Conservation (phyloP, 2,888 invertebrate genomes). For the Agriotes lineatus region DNA sequence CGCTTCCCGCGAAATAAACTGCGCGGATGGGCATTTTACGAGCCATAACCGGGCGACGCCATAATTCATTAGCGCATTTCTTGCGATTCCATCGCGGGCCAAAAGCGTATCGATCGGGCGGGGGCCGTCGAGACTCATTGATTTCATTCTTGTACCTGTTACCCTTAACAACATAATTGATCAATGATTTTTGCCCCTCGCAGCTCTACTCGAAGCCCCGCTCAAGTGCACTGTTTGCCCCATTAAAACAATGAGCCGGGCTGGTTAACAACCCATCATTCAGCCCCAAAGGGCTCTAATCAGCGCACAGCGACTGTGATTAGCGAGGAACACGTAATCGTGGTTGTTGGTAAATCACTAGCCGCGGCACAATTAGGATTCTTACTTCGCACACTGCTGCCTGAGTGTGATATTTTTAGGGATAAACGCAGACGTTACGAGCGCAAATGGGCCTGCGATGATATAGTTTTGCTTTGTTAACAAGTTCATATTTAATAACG, state of each 20-base stretch:
- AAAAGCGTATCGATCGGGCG: constrained; percentile 25
- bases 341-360: constrained; percentile 17
- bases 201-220: constrained; percentile 8
- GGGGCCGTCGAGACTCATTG: constrained; percentile 40
- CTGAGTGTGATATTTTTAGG: not conserved
- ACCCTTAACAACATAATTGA: constrained; percentile 50
- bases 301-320: constrained; percentile 1
- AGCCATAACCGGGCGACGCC: constrained; percentile 28
- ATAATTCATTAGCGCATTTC: constrained; percentile 25
- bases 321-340: constrained; percentile 14
- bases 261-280: constrained; percentile 23
- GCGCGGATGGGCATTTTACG: constrained; percentile 33
- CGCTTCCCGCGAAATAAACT: constrained; percentile 35
- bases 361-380: not conserved
- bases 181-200: constrained; percentile 43
- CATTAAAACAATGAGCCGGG: constrained; percentile 22
- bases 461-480: too few species aligned
- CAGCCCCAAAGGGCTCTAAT: constrained; percentile 22
- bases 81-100: constrained; percentile 9
- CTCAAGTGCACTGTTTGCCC: constrained; percentile 9
- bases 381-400: not conserved
- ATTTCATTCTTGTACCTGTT: constrained; percentile 47
- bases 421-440: too few species aligned
- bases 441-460: too few species aligned
- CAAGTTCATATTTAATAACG: too few species aligned